Conservation (phyloP, 2,797 vertebrate species). For the Podarcis lilfordi region DNA sequence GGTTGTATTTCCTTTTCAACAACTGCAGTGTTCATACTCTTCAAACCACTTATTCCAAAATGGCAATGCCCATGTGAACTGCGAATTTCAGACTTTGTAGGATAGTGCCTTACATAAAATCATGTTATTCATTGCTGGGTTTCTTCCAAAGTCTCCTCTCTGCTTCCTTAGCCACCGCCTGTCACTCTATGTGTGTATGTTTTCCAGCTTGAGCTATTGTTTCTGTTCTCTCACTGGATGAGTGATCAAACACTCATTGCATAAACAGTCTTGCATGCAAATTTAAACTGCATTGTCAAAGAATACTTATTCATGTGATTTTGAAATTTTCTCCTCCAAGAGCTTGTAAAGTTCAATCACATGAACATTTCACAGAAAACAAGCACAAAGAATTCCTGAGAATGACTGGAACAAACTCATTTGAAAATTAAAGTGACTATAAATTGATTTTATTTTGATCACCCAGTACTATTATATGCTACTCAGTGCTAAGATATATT, state of each 20-base stretch:
- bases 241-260: slow-evolving; percentile 2
- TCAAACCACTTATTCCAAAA: neutral
- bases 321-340: slow-evolving; percentile 30
- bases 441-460: slow-evolving; percentile 34
- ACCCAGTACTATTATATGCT: neutral
- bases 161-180: neutral
- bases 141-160: neutral
- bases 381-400: slow-evolving; percentile 15
- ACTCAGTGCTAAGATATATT: neutral
- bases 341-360: slow-evolving; percentile 27
- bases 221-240: slow-evolving; percentile 8
- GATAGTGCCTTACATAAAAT: neutral
- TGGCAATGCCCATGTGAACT: neutral
- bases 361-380: neutral
- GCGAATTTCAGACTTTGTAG: neutral
- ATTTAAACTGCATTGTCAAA: slow-evolving; percentile 34
- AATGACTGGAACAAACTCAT: slow-evolving; percentile 33
- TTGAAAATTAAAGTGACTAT: slow-evolving; percentile 19
- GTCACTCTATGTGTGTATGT: neutral
- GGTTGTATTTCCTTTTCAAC: neutral
- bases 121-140: neutral
- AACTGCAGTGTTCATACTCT: neutral
- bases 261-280: slow-evolving; percentile 17
- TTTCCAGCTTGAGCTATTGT: slow-evolving; percentile 12
- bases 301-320: slow-evolving; percentile 32